Percentiles rank a stretch among this genome's conserved stretches.
Conservation (phyloP, 2,797 vertebrate species). For the Danio choprae region DNA sequence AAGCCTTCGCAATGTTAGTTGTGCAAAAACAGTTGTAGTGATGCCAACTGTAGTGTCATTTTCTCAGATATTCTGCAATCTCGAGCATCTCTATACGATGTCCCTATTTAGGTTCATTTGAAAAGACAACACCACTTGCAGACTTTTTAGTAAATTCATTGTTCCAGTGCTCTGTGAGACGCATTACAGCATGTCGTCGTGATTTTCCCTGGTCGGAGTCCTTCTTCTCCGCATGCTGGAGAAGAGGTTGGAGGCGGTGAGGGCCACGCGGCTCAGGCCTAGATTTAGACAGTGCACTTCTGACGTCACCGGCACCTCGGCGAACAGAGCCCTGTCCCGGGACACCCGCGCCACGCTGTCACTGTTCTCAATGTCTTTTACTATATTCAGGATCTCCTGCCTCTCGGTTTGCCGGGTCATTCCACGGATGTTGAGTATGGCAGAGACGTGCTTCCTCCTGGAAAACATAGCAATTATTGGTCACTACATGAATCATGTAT, state of each 20-base stretch:
- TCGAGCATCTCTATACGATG: constrained; percentile 18
- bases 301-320: constrained; percentile 83
- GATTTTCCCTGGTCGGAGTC: constrained; percentile 61
- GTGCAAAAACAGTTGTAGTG: constrained; percentile 33
- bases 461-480: constrained; percentile 1
- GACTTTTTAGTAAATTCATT: constrained; percentile 15
- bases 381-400: constrained; percentile 87
- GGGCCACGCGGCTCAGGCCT: constrained; percentile 80
- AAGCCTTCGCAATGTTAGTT: constrained; percentile 24
- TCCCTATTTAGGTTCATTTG: not conserved
- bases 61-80: constrained; percentile 28
- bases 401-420: constrained; percentile 79
- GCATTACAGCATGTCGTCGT: constrained; percentile 70
- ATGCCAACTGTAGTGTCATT: constrained; percentile 4
- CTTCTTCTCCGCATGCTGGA: constrained; percentile 68
- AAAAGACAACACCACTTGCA: not conserved
- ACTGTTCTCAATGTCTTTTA: constrained; percentile 83
- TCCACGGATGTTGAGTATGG: constrained; percentile 87
- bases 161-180: not conserved
- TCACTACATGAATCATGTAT: not conserved
- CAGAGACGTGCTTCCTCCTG: constrained; percentile 87
- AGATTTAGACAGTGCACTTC: constrained; percentile 83
- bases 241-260: constrained; percentile 77
- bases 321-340: constrained; percentile 81
- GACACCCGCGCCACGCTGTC: constrained; percentile 54